phyloP scores from a whole-genome alignment of 2,888 invertebrate species.

The Xylota segnis region DNA sequence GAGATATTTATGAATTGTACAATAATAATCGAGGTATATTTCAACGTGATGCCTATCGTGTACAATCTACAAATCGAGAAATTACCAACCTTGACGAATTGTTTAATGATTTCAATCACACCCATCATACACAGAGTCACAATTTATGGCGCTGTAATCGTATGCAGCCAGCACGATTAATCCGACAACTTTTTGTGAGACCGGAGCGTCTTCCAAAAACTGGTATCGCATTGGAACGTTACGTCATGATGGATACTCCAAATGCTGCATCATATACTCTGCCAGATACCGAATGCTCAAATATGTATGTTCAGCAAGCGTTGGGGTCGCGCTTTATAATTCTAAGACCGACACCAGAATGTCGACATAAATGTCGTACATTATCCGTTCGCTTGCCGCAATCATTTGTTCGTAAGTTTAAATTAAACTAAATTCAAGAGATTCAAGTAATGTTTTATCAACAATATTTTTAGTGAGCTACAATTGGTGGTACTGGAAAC shows the following conservation, averaged over 20 bases:
- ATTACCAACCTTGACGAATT: constrained; percentile 83
- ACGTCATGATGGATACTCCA: constrained; percentile 90
- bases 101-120: constrained; percentile 82
- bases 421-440: constrained; percentile 6
- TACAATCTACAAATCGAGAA: constrained; percentile 82
- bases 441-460: constrained; percentile 25
- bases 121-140: constrained; percentile 80
- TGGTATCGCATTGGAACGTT: constrained; percentile 92
- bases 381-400: constrained; percentile 89
- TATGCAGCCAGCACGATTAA: constrained; percentile 89
- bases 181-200: constrained; percentile 90
- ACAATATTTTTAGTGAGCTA: constrained; percentile 86
- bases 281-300: constrained; percentile 93
- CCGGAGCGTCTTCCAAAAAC: constrained; percentile 89
- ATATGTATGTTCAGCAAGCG: constrained; percentile 90
- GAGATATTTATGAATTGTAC: constrained; percentile 87
- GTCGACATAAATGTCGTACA: constrained; percentile 89
- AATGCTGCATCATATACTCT: constrained; percentile 88
- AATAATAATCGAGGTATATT: constrained; percentile 86
- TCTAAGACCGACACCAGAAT: constrained; percentile 91
- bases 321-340: constrained; percentile 90
- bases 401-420: constrained; percentile 90
- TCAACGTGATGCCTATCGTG: constrained; percentile 87
- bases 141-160: constrained; percentile 89
- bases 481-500: constrained; percentile 92